Evolutionary conservation across 2,797 vertebrate genomes (phyloP).

Genomic region (Potorous gilbertii): DNA sequence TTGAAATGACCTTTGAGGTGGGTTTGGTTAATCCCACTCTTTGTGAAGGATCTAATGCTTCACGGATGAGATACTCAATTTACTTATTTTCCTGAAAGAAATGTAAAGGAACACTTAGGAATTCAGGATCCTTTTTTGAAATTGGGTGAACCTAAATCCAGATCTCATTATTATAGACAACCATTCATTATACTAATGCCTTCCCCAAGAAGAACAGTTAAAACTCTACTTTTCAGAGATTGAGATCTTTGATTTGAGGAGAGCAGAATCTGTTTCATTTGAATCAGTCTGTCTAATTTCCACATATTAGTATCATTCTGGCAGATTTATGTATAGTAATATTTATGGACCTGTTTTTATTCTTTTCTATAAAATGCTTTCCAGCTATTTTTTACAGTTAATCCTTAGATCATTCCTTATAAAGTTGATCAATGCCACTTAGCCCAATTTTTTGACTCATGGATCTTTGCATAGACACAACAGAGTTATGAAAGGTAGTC

Average conservation of each 20-base stretch:
- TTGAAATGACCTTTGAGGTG: conserved; percentile 98
- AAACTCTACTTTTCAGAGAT: background rate
- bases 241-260: background rate
- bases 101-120: background rate
- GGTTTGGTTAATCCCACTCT: conserved; percentile 23
- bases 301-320: background rate
- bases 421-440: background rate
- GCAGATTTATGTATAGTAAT: background rate
- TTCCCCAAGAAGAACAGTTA: background rate
- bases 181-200: background rate
- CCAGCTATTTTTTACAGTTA: background rate
- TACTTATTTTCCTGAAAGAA: conserved; percentile 7
- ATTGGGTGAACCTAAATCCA: background rate
- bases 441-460: background rate
- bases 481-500: background rate
- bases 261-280: background rate
- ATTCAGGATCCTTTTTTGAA: background rate
- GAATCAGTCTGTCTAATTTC: background rate
- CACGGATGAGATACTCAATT: background rate
- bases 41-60: background rate
- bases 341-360: background rate
- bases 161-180: background rate
- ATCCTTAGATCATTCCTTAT: background rate
- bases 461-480: background rate
- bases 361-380: conserved; percentile 5